A percentile compares a stretch with the other conserved stretches of the same genome.
These are phyloP conservation scores for Batillaria attramentaria DNA, from an alignment of 1,140 invertebrate species.

Conservation along the genomic window DNA sequence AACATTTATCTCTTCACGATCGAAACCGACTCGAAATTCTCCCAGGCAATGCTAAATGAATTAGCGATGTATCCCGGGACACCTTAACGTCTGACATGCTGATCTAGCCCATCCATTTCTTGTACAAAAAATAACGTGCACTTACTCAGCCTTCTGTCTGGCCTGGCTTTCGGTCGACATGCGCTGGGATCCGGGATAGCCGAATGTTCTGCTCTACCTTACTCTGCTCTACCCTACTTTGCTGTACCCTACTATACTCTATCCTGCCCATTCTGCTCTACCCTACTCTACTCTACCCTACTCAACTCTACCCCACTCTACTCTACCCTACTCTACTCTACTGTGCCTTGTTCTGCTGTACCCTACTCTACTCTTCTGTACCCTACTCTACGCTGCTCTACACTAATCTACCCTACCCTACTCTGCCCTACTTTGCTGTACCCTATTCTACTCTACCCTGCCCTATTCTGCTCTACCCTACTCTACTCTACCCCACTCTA, in stretches of 20 bases:
- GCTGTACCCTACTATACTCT: conserved; percentile 13
- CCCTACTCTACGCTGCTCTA: conserved; percentile 17
- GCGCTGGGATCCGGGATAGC: too few species aligned
- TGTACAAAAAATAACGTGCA: too few species aligned
- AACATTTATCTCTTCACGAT: too few species aligned
- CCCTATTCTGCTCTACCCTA: conserved; percentile 1
- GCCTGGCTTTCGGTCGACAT: too few species aligned
- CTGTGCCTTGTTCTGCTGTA: conserved; percentile 17
- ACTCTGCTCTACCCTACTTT: conserved; percentile 12
- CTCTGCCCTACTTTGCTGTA: conserved; percentile 24
- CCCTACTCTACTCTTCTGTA: conserved; percentile 21
- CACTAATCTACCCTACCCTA: conserved; percentile 20
- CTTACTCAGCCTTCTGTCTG: too few species aligned
- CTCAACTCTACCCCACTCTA: conserved; percentile 4
- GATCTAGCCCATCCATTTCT: too few species aligned
- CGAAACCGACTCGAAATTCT: too few species aligned
- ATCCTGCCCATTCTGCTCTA: background rate
- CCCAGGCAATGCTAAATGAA: too few species aligned
- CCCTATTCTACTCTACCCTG: conserved; percentile 10
- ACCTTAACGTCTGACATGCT: too few species aligned
- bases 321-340: conserved; percentile 13
- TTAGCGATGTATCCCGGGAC: too few species aligned
- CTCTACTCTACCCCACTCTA: conserved; percentile 17
- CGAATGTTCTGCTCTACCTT: conserved; percentile 14
- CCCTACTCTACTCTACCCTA: conserved; percentile 15